These are phyloP conservation scores for Petromus typicus DNA, from an alignment of 2,113 vertebrate species.

Conservation along the genomic window DNA sequence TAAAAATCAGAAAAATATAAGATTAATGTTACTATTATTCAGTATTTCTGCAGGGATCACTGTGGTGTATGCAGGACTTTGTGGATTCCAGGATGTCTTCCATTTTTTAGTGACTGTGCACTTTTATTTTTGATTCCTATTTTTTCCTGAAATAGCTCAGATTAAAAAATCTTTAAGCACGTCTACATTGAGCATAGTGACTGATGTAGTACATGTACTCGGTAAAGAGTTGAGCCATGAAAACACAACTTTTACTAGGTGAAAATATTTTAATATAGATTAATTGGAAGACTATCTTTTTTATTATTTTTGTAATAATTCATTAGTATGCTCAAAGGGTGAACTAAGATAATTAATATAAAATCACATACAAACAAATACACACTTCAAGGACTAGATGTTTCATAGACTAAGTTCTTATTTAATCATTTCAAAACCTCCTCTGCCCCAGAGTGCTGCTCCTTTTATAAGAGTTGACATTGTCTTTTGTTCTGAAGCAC, in stretches of 20 bases:
- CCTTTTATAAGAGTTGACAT: neutral
- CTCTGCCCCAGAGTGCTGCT: neutral
- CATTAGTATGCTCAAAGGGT: neutral
- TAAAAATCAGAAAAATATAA: neutral
- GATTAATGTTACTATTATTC: neutral
- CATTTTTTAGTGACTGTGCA: neutral
- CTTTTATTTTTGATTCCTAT: neutral
- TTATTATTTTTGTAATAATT: neutral
- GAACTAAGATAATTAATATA: neutral
- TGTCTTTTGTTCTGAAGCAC: neutral
- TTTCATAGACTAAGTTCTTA: neutral
- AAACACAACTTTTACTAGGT: neutral
- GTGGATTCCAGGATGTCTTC: fast-evolving
- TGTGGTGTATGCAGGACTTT: neutral
- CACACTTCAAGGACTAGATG: neutral
- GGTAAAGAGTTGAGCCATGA: neutral
- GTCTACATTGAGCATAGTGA: neutral
- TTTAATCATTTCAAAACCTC: neutral
- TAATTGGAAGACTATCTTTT: neutral
- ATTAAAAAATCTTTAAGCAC: neutral
- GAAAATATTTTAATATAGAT: neutral
- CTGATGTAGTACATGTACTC: neutral
- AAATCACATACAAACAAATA: neutral
- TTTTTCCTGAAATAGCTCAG: neutral
- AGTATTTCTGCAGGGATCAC: neutral